phyloP scores from a whole-genome alignment of 2,888 invertebrate genomes.

The Amaurobius ferox region DNA sequence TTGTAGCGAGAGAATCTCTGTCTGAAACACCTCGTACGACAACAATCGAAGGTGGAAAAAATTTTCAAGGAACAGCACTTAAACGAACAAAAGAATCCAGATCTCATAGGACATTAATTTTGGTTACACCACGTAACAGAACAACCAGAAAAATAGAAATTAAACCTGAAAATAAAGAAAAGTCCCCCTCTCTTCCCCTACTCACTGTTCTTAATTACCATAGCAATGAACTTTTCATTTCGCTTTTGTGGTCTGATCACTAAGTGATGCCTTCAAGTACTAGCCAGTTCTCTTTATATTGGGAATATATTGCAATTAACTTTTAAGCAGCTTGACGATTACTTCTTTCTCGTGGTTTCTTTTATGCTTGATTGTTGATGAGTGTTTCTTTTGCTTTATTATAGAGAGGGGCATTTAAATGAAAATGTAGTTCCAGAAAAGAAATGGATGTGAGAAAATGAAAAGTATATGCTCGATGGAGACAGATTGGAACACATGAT shows the following conservation, averaged over 20 bases:
- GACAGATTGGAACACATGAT: too few species aligned
- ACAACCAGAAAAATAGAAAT: conserved; percentile 41
- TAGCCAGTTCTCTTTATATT: conserved; percentile 8
- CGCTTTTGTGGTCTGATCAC: conserved; percentile 27
- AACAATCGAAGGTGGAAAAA: not conserved
- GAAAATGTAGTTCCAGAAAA: too few species aligned
- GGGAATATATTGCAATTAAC: conserved; percentile 44
- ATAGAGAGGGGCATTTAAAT: too few species aligned
- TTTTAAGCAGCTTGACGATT: conserved; percentile 17
- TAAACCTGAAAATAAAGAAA: conserved; percentile 35
- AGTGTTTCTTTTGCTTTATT: not conserved
- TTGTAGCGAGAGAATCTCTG: conserved; percentile 26
- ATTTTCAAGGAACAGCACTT: conserved; percentile 15
- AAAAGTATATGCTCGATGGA: too few species aligned
- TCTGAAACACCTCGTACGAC: conserved; percentile 10
- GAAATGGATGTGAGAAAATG: too few species aligned
- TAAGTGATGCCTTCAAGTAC: conserved; percentile 50
- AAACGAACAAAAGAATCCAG: conserved; percentile 29
- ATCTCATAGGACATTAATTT: conserved; percentile 47
- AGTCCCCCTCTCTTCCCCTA: conserved; percentile 5
- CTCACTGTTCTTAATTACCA: conserved; percentile 56
- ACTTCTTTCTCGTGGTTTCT: not conserved
- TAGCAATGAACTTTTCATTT: not conserved
- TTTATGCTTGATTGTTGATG: not conserved
- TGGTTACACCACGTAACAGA: conserved; percentile 25